Evolutionary conservation across 1,140 invertebrate genomes (phyloP), one percentile per base, ranked within the genome.

Genomic region (Antheraea mylitta): DNA sequence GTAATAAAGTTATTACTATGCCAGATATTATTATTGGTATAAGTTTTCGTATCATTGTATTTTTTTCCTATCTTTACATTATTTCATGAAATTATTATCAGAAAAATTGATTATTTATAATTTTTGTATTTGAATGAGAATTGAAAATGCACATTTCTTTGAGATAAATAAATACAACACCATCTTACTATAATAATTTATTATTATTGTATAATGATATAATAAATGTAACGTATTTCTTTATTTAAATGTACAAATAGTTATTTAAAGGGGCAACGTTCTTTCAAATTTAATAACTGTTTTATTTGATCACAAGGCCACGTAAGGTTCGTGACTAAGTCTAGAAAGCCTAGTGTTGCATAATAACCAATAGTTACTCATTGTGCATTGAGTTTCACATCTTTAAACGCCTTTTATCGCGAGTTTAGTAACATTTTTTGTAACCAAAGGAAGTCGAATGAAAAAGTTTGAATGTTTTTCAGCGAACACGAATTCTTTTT

Each of bases 311-410:
- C 45, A 67, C 78, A 82, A 83, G 81, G 78, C 69, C 78, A 64
- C 30, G 18, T 22, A 65, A 69, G 71, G 74, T 72, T 79, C 77
- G 78, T 80, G 77, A 79, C 77, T 74, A 71, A 75, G 70, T 73
- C 76, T 83, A 76, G 78, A 86, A 86, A 83, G 76, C 73, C 72
- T 75, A 67, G 63, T 74, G 62, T 85, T 83, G 74, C 71, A 79
- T 75, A 86, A 85, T 73, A 69, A 64, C 68, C 72, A 53, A 53
- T 53, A 53, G 45, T 53, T 53, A 53, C 5, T 61, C 8, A 30
- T 22, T 61, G 19, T 30, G 18, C 11, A 61, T 30, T 61, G 19
- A 61, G 60, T 61, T 61, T 61, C 60, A 53, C 45, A 53, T 72
- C 71, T 69, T 72, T 71, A 45, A 58, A 58, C 45, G 64, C 58